Conservation (phyloP, 2,113 vertebrate genomes). For the Charina bottae region DNA sequence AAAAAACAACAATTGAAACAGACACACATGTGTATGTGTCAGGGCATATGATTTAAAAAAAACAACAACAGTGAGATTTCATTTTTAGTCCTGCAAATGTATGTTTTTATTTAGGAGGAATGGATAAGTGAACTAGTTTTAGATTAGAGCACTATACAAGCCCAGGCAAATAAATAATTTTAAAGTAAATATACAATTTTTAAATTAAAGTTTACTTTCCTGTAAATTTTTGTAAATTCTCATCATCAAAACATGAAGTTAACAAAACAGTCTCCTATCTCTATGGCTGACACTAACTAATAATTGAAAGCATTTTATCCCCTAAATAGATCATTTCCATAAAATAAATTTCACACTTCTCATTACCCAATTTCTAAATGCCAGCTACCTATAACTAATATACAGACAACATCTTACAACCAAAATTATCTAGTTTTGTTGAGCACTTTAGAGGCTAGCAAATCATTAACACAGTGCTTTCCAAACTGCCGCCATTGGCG, state of each 20-base stretch:
- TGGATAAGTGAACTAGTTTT: no score
- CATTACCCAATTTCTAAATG: not conserved
- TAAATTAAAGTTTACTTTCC: no score
- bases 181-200: no score
- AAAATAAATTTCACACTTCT: conserved; percentile 19
- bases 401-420: no score
- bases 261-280: no score
- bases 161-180: no score
- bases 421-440: not conserved
- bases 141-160: no score
- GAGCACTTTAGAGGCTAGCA: conserved; percentile 4
- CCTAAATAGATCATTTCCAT: not conserved
- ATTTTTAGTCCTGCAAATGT: conserved; percentile 20
- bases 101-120: conserved; percentile 2
- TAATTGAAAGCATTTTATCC: not conserved
- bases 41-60: not conserved
- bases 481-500: no score
- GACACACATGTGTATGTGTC: not conserved
- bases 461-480: no score
- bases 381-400: not conserved
- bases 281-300: no score
- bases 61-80: not conserved
- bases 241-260: no score
- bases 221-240: no score
- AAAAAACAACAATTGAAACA: conserved; percentile 42